Evolutionary conservation across 2,888 invertebrate genomes (phyloP), one percentile per base, ranked within the genome.

Genomic region (Eupithecia abbreviata): DNA sequence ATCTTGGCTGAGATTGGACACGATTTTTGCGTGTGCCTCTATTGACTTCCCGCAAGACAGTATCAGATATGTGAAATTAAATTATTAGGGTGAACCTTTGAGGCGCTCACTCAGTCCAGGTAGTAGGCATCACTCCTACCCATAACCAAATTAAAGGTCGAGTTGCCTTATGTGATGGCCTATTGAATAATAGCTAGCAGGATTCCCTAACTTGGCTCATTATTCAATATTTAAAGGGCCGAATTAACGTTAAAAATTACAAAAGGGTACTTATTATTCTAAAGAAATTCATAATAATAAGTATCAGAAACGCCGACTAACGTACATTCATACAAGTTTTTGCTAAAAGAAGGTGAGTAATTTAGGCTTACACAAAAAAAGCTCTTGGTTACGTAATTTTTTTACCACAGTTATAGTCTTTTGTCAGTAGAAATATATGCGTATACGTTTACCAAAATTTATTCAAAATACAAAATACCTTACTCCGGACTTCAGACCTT

Each of bases 61-160:
- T 30, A 30, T 30, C 58, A 58, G 18, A 58, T 42, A 72, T 66
- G 30, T 15, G 6, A 42, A 58, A 58, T 49, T 10, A 66, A 74
- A 74, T 72, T 47, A 72, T 77, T 75, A 77, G 47, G 45, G 41
- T 30, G 41, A 12, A 51, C 66, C 66, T 67, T 72, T 75, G 72
- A 75, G 68, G 47, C 45, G 6, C 45, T 68, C 43, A 49, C 49
- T 47, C n/a, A 45, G 55, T 71, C 15, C 42, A 18, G 66, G 70
- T 42, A 51, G 67, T 72, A 74, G 72, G 74, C 74, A 30, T 42
- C 12, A 12, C 67, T 66, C 51, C 43, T 72, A 68, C 70, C 55
- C 47, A 55, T 77, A 74, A 77, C 72, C 13, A 69, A 68, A 70
- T 72, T 72, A 75, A 43, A 62, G 43, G 47, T n/a, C 68, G 18